Base-by-base conservation (phyloP, 64 coral and sea anemone species). In the Orbicella faveolata region DNA sequence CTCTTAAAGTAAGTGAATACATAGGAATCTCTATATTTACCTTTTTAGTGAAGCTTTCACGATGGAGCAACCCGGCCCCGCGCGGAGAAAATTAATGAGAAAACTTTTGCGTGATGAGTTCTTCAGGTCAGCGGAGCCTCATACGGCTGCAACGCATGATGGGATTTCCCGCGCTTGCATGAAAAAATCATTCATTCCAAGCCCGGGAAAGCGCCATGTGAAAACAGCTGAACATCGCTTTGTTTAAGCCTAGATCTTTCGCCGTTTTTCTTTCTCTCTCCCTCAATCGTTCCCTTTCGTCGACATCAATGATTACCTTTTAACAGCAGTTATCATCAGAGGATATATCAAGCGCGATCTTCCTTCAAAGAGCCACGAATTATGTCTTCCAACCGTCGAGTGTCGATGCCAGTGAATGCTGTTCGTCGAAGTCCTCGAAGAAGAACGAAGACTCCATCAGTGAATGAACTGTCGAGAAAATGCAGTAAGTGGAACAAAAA, bases 111-210 rank as follows among this genome's bases (percentile, higher is more conserved):
- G 65, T 25, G 65, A 25, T 59, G 12, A 0, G 9, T 59, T 20
- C 9, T 70, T 23, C 21, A n/a, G 20, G 67, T 70, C 67, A 70
- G 67, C n/a, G 21, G 67, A 4, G 21, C 21, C 0, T 12, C 3
- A 39, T 36, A 11, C 34, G 33, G 21, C 61, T 26, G 59, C 69
- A 77, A 55, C 48, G 95, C 51, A 90, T 86, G 89, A 41, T 88
- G 95, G 95, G 95, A 97, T 97, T 79, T 97, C 95, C 95, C 95
- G 95, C 95, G 94, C 92, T 85, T 54, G 61, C 64, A 85, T 73
- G 65, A 85, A 85, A 85, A 59, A 72, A 4, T 2, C 20, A 9
- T 53, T 62, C 30, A 48, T 85, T 52, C 9, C 63, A 52, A 72
- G 21, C 82, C 82, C 82, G 82, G 82, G 82, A 85, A 85, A 85